These are phyloP conservation scores for Syncerus caffer DNA, from an alignment of 2,797 vertebrate species.

Conservation along the genomic window DNA sequence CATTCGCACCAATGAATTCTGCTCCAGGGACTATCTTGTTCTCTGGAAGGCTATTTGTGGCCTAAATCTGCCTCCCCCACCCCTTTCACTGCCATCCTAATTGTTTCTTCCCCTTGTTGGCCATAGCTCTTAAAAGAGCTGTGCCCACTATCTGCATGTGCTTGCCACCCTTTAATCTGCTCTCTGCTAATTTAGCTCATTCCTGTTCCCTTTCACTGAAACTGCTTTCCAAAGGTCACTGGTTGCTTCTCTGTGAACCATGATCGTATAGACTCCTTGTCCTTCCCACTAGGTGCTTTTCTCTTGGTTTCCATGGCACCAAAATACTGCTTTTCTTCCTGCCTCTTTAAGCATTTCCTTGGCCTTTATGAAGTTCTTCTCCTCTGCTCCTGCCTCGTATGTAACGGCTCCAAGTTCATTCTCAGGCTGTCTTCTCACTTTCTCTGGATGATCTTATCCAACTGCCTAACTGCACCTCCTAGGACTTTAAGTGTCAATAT, in stretches of 20 bases:
- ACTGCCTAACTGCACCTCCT: background rate
- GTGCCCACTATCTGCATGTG: background rate
- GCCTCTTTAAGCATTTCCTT: background rate
- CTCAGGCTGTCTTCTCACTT: background rate
- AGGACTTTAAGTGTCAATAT: background rate
- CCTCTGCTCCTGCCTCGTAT: background rate
- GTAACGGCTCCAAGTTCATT: background rate
- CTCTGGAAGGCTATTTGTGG: slow-evolving; percentile 6
- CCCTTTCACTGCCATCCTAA: background rate
- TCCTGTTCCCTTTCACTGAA: background rate
- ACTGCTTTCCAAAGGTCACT: background rate
- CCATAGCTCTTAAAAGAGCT: background rate
- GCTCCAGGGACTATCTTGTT: background rate
- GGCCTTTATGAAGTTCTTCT: background rate
- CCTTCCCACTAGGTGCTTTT: background rate
- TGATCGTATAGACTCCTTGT: background rate
- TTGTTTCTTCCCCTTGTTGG: background rate
- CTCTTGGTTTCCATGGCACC: background rate
- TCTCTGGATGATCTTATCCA: background rate
- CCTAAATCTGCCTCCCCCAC: background rate
- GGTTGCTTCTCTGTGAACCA: background rate
- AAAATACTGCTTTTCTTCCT: background rate
- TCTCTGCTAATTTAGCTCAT: background rate
- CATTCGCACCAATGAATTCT: background rate
- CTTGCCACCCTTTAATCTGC: background rate